These are phyloP conservation scores for Carabus problematicus DNA, from an alignment of 2,888 invertebrate genomes.

Conservation along the genomic window DNA sequence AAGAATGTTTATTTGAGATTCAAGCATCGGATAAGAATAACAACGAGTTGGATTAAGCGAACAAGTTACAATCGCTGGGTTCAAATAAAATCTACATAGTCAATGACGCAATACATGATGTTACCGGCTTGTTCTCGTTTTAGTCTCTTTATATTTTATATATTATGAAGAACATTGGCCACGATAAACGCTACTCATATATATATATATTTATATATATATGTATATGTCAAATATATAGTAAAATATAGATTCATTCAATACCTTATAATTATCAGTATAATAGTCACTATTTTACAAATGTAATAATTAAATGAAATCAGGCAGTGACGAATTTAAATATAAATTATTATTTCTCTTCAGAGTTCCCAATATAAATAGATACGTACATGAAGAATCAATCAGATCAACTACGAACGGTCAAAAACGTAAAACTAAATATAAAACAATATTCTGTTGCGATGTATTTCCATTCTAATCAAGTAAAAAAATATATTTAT, in stretches of 20 bases:
- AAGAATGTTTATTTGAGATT: background rate
- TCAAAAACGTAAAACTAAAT: constrained; percentile 27
- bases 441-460: constrained; percentile 21
- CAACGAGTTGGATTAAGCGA: constrained; percentile 4
- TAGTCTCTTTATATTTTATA: constrained; percentile 16
- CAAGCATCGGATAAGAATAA: constrained; percentile 2
- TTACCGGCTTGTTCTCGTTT: constrained; percentile 10
- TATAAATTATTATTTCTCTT: constrained; percentile 29
- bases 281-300: constrained; percentile 24
- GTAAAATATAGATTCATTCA: constrained; percentile 37
- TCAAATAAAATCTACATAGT: constrained; percentile 3
- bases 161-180: constrained; percentile 38
- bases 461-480: background rate
- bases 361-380: constrained; percentile 39
- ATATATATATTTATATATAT: too few relatives aligned
- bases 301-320: constrained; percentile 29
- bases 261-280: constrained; percentile 29
- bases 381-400: constrained; percentile 17
- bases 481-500: constrained; percentile 32
- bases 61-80: background rate
- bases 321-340: constrained; percentile 40
- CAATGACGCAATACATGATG: constrained; percentile 6
- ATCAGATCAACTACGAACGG: constrained; percentile 20
- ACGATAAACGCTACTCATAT: constrained; percentile 33
- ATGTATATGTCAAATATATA: constrained; percentile 34